Evolutionary conservation across 2,888 invertebrate genomes (phyloP), one percentile per base, ranked within the genome.

Genomic region (Drosophila pseudotalamancana): DNA sequence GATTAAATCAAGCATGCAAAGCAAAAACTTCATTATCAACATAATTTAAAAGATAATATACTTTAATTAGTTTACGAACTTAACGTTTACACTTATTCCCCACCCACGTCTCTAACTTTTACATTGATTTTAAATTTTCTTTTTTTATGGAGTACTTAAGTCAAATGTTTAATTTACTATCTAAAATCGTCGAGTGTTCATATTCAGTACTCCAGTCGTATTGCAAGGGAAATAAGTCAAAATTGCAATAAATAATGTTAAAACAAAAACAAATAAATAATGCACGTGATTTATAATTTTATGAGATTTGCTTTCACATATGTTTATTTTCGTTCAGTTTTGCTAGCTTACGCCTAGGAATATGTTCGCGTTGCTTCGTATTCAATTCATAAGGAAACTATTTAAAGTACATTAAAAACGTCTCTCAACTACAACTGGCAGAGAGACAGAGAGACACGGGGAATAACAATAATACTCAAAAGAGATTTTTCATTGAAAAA

Each of bases 321-420:
- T 27, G n/a, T 50, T 40, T 61, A 34, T 59, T 37, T 45, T 31
- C 34, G 27, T 37, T 62, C 23, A 46, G 14, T 35, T n/a, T 43
- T 66, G 29, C 39, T 60, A 25, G 45, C 51, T 59, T 66, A 66
- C 31, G 32, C 27, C 43, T 46, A 70, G 75, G 75, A 69, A 62
- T 69, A 63, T 72, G 62, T 49, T 56, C 43, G 40, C 23, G 11
- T 51, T 70, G 45, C 19, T 46, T 49, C 25, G 23, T 40, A 55
- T 68, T 55, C 29, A 32, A 35, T 32, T 49, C 25, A 29, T 39
- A 40, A 42, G 16, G 37, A 34, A 32, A 31, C 25, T 46, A 14
- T 6, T 6, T 27, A 8, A 46, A 43, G 14, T 62, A 35, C 31
- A 40, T 19, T 35, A 9, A 12, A n/a, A 35, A 39, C 8, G 19